Evolutionary conservation across 2,888 invertebrate species (phyloP), one percentile per base, ranked within the genome.

Genomic region (Idaea biselata): DNA sequence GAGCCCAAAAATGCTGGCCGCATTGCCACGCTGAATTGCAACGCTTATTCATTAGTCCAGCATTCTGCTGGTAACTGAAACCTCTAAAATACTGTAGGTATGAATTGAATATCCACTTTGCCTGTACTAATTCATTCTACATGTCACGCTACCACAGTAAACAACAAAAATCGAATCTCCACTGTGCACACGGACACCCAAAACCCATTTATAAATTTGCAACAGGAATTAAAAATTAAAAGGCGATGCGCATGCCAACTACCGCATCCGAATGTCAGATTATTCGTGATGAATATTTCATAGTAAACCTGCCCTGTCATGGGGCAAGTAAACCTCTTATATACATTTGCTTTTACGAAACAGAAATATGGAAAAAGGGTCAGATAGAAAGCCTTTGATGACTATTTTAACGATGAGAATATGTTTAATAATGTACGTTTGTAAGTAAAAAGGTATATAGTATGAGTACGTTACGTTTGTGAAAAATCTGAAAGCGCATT

Each of bases 341-440:
- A 67, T 61, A 65, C 66, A 69, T 72, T 70, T 71, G 69, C 71
- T 65, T 68, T 66, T 62, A 64, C 69, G 64, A 66, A 65, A 68
- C 63, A 61, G 66, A 60, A 64, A 70, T 63, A 68, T 63, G 58
- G 63, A 63, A 65, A 68, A 57, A 5, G 54, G 68, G 66, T 69
- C 68, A 69, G 58, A 64, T 60, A 59, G 63, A 68, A n/a, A 62
- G 62, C 66, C 33, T 68, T 69, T 68, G 69, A 69, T 66, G 67
- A 65, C 55, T 59, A 62, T 58, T 67, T 64, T 64, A 67, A 67
- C 64, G 63, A 63, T 58, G 57, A 25, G 25, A 25, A 25, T 18
- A 18, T 58, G 57, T 56, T 63, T 63, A 58, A 63, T 63, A 58
- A 54, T 33, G 33, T 33, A 44, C 11, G 11, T 44, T 3, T 14